phyloP scores from a whole-genome alignment of 2,888 invertebrate genomes.

The Dryocosmus kuriphilus region DNA sequence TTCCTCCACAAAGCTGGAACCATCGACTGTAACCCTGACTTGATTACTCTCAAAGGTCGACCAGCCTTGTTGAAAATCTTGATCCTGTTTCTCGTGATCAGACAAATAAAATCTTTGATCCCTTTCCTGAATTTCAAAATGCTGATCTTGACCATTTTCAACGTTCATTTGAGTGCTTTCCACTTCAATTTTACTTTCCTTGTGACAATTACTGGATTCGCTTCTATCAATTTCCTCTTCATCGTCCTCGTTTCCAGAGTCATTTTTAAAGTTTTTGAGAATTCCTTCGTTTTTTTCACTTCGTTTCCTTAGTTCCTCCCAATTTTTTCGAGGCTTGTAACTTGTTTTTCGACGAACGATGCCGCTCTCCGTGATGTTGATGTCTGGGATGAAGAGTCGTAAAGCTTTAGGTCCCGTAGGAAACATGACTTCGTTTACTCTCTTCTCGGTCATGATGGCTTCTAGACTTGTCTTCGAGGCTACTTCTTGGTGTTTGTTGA shows the following conservation, averaged over 20 bases:
- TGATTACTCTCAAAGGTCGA: conserved; percentile 52
- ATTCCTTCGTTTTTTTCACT: conserved; percentile 74
- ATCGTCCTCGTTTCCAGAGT: conserved; percentile 73
- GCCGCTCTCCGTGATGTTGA: conserved; percentile 74
- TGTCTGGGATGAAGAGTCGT: conserved; percentile 78
- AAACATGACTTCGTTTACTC: conserved; percentile 73
- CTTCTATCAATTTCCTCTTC: conserved; percentile 60
- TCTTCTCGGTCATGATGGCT: conserved; percentile 76
- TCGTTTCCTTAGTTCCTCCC: conserved; percentile 74
- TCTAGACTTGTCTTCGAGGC: conserved; percentile 77
- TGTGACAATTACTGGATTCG: conserved; percentile 13
- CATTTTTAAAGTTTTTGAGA: conserved; percentile 68
- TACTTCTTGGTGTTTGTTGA: conserved; percentile 78
- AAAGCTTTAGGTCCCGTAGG: conserved; percentile 78
- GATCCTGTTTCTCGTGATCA: conserved; percentile 13
- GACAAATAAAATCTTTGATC: too few species aligned
- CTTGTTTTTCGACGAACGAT: conserved; percentile 74
- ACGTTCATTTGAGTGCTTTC: not conserved
- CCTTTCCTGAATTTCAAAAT: not conserved
- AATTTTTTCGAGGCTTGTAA: conserved; percentile 75
- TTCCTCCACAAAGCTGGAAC: conserved; percentile 45
- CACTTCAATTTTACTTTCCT: not conserved
- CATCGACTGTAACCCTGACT: conserved; percentile 48
- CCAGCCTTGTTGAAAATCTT: conserved; percentile 50
- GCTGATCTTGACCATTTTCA: conserved; percentile 19